These are phyloP conservation scores for Notarius quadriscutis DNA, from an alignment of 2,113 vertebrate species.

Conservation along the genomic window DNA sequence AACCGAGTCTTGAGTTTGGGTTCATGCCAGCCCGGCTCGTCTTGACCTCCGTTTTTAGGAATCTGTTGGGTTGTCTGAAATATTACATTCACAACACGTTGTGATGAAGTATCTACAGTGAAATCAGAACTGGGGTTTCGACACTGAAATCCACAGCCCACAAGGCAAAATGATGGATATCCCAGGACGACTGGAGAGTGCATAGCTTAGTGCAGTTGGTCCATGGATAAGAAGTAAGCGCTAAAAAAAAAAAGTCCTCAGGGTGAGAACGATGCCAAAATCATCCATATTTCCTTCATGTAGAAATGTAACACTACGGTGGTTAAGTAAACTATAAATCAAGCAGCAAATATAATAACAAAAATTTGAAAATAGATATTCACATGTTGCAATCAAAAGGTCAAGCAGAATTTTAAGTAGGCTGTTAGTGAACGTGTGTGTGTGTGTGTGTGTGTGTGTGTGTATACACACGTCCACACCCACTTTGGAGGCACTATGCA, in stretches of 20 bases:
- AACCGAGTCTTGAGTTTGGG: constrained; percentile 38
- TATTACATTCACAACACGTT: background rate
- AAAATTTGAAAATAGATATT: background rate
- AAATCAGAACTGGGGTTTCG: constrained; percentile 15
- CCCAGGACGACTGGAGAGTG: background rate
- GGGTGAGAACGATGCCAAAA: background rate
- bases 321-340: background rate
- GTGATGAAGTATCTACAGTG: constrained; percentile 18
- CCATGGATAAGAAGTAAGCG: constrained; percentile 38
- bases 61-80: constrained; percentile 32
- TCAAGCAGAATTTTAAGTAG: constrained; percentile 13
- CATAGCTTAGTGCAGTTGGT: constrained; percentile 27
- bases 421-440: background rate
- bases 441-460: constrained; percentile 15
- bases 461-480: constrained; percentile 10
- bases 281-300: background rate
- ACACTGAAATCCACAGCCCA: constrained; percentile 18
- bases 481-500: constrained; percentile 50
- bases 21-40: constrained; percentile 38
- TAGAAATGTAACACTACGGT: background rate
- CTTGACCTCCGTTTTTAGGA: constrained; percentile 47
- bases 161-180: constrained; percentile 31
- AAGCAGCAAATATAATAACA: background rate
- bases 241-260: constrained; percentile 1
- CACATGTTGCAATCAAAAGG: background rate